Evolutionary conservation across 2,113 vertebrate species (phyloP).

Genomic region (Oncorhynchus keta): DNA sequence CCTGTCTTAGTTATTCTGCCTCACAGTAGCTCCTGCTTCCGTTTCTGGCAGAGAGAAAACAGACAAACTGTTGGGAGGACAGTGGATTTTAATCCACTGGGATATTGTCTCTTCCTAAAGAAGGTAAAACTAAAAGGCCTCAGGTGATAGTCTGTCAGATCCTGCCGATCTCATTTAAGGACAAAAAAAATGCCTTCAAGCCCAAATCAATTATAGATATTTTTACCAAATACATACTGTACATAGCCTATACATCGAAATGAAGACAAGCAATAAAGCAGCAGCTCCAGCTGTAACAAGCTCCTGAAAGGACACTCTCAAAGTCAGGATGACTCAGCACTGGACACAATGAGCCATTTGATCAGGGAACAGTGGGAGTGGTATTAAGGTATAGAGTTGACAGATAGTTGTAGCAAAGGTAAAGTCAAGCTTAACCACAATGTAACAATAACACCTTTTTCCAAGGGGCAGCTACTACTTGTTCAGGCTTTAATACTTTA

Average conservation of each 20-base stretch:
- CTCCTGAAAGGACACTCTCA: conserved; percentile 58
- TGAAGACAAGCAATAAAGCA: conserved; percentile 42
- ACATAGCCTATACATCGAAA: conserved; percentile 12
- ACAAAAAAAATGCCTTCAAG: conserved; percentile 36
- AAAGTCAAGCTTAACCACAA: conserved; percentile 40
- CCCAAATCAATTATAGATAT: conserved; percentile 50
- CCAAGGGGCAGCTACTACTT: not conserved
- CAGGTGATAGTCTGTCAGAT: conserved; percentile 37
- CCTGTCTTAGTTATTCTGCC: not conserved
- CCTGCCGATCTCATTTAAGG: conserved; percentile 43
- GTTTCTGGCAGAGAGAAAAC: not conserved
- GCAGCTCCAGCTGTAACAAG: conserved; percentile 36
- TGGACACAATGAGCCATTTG: conserved; percentile 35
- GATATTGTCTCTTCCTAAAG: not conserved
- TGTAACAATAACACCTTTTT: conserved; percentile 9
- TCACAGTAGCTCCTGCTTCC: not conserved
- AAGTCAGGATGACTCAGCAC: conserved; percentile 63
- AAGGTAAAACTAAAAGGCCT: conserved; percentile 22
- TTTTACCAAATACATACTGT: conserved; percentile 39
- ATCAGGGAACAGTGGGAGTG: conserved; percentile 38
- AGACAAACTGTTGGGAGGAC: not conserved
- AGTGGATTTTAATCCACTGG: conserved; percentile 1
- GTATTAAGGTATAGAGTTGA: conserved; percentile 43
- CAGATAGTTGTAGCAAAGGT: conserved; percentile 35
- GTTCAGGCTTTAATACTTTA: conserved; percentile 33